Conservation (phyloP, 1,140 invertebrate genomes). For the Homarus americanus region DNA sequence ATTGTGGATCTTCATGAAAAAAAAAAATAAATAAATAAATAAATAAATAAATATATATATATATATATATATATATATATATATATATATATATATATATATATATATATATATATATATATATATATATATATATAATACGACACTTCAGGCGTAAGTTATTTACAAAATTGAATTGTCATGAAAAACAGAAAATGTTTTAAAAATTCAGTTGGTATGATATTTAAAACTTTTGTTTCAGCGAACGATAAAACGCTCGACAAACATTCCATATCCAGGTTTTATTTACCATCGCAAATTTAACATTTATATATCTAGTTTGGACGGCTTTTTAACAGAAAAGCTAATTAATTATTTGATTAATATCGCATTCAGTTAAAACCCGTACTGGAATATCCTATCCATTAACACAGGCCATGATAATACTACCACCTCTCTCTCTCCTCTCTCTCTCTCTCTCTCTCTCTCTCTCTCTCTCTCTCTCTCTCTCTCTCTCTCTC, state of each 20-base stretch:
- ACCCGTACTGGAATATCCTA: not conserved
- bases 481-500: no score
- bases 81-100: not conserved
- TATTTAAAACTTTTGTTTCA: conserved; percentile 8
- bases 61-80: not conserved
- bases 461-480: no score
- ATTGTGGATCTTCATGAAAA: no score
- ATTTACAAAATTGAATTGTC: not conserved
- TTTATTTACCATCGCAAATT: conserved; percentile 7
- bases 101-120: not conserved
- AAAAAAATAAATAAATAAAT: no score
- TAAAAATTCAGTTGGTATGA: not conserved
- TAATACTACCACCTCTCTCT: not conserved
- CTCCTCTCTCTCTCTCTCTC: not conserved
- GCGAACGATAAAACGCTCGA: not conserved
- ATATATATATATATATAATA: not conserved
- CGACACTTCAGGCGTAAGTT: not conserved
- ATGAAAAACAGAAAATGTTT: not conserved
- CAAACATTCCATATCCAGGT: not conserved
- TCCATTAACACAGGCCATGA: not conserved
- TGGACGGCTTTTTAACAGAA: conserved; percentile 2
- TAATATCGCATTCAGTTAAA: not conserved
- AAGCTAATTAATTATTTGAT: conserved; percentile 16
- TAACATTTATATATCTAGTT: conserved; percentile 1
- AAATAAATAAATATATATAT: conserved; percentile 1